Conservation (phyloP, 2,797 vertebrate species). For the Chelon auratus region DNA sequence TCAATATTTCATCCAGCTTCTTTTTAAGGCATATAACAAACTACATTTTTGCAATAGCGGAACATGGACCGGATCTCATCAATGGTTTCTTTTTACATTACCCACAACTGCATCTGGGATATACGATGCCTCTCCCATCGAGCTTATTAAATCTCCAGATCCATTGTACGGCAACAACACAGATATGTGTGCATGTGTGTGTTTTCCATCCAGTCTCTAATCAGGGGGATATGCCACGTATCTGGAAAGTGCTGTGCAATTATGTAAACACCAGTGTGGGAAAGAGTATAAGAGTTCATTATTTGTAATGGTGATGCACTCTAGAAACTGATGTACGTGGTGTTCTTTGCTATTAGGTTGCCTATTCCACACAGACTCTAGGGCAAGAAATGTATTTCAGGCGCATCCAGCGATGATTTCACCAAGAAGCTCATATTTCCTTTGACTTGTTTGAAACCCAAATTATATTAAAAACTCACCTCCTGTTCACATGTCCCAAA, state of each 20-base stretch:
- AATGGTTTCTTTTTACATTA: constrained; percentile 17
- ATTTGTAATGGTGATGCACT: not conserved
- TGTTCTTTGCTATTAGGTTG: not conserved
- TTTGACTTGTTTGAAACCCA: not conserved
- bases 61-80: constrained; percentile 13
- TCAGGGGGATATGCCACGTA: constrained; percentile 42
- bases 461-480: not conserved
- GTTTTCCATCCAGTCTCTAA: constrained; percentile 42
- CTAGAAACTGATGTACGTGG: not conserved
- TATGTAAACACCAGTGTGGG: constrained; percentile 34
- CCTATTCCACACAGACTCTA: not conserved
- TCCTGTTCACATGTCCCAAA: not conserved
- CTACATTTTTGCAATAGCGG: not conserved
- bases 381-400: not conserved
- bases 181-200: constrained; percentile 20
- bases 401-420: not conserved
- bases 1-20: not conserved
- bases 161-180: constrained; percentile 38
- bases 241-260: constrained; percentile 43
- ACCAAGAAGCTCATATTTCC: not conserved
- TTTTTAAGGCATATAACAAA: not conserved
- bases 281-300: constrained; percentile 26
- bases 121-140: constrained; percentile 25
- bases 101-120: constrained; percentile 18
- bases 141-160: constrained; percentile 53